These are phyloP conservation scores for Elmis aenea DNA, from an alignment of 2,888 invertebrate genomes.

Conservation along the genomic window DNA sequence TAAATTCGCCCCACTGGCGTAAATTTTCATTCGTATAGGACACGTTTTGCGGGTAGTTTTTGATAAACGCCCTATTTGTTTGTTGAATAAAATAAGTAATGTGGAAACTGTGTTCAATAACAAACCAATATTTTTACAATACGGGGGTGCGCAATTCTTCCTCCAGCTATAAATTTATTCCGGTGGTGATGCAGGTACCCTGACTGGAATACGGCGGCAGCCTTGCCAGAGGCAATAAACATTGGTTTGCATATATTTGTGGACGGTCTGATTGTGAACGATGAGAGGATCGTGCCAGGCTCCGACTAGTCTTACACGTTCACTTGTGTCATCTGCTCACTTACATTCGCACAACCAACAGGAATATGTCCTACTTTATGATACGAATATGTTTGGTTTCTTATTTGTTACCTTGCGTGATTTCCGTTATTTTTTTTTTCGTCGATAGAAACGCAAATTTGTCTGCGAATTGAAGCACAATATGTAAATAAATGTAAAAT, in stretches of 20 bases:
- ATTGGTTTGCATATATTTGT: slow-evolving; percentile 30
- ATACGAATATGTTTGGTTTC: too few relatives aligned
- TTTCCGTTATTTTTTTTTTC: too few relatives aligned
- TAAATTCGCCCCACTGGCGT: too few relatives aligned
- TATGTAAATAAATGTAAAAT: too few relatives aligned
- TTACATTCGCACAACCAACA: too few relatives aligned
- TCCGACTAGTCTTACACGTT: slow-evolving; percentile 8
- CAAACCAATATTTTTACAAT: slow-evolving; percentile 23
- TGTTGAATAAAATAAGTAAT: slow-evolving; percentile 19
- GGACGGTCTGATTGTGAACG: slow-evolving; percentile 25
- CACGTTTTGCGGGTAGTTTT: too few relatives aligned
- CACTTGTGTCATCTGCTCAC: slow-evolving; percentile 14
- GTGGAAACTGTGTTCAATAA: slow-evolving; percentile 22
- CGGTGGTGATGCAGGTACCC: slow-evolving; percentile 23
- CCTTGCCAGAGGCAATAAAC: slow-evolving; percentile 26
- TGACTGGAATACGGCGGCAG: slow-evolving; percentile 22
- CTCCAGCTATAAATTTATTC: slow-evolving; percentile 24
- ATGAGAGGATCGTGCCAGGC: slow-evolving; percentile 23
- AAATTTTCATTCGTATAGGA: too few relatives aligned
- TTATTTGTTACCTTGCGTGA: too few relatives aligned
- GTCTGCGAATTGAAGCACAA: too few relatives aligned
- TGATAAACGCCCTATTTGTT: too few relatives aligned
- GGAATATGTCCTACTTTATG: too few relatives aligned
- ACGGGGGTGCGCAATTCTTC: slow-evolving; percentile 20
- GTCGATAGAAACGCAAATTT: too few relatives aligned